phyloP scores from a whole-genome alignment of 2,888 invertebrate species.

The Microctonus brassicae region DNA sequence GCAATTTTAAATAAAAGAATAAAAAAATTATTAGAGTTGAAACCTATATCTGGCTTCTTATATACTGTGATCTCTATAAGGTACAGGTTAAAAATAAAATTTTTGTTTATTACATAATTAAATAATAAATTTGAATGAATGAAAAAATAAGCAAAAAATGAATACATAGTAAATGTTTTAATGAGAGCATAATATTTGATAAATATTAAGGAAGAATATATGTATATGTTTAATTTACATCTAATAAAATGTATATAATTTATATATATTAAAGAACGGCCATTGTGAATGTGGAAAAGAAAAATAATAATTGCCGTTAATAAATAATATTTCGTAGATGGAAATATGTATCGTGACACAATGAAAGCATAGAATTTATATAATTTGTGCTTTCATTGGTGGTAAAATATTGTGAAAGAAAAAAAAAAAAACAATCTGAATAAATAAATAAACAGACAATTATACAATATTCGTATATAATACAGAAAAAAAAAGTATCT shows the following conservation, averaged over 20 bases:
- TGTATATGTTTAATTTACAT: constrained; percentile 51
- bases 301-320: constrained; percentile 36
- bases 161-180: constrained; percentile 41
- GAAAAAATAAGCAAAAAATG: constrained; percentile 32
- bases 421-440: constrained; percentile 24
- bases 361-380: constrained; percentile 34
- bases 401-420: constrained; percentile 25
- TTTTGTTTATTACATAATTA: constrained; percentile 42
- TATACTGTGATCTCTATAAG: constrained; percentile 70
- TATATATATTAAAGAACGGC: constrained; percentile 52
- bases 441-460: constrained; percentile 18
- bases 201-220: constrained; percentile 48
- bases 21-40: constrained; percentile 53
- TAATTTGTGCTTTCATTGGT: constrained; percentile 32
- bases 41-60: constrained; percentile 68
- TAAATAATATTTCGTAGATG: constrained; percentile 40
- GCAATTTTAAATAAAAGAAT: background rate
- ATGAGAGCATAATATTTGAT: constrained; percentile 53
- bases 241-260: constrained; percentile 62
- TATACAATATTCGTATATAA: constrained; percentile 28
- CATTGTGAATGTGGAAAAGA: constrained; percentile 37
- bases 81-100: constrained; percentile 54
- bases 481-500: constrained; percentile 38
- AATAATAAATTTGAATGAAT: constrained; percentile 37
- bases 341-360: constrained; percentile 27